Evolutionary conservation across 2,888 invertebrate genomes (phyloP), one percentile per base, ranked within the genome.

Genomic region (Sphaerophoria rueppellii): DNA sequence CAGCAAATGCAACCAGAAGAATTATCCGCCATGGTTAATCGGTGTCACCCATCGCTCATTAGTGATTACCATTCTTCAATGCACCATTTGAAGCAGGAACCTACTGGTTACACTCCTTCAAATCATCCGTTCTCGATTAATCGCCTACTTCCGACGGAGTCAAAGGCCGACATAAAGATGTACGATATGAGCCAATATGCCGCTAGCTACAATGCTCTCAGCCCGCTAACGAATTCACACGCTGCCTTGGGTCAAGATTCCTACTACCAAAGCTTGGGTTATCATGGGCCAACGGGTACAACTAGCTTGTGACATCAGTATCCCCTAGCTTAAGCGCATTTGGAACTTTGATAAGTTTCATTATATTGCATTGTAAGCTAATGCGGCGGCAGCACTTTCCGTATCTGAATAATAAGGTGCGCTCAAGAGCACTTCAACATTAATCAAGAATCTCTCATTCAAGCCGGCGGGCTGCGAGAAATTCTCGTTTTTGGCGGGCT

Each of bases 71-170:
- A 93, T 90, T 90, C 92, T 78, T 90, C 92, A 79, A 93, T 93
- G 90, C 94, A 94, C 87, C 96, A 95, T 89, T 92, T 97, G 88
- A 97, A 97, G 91, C 96, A 96, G 90, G 95, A 96, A 91, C 95
- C 95, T 70, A 93, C 95, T 52, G 95, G 95, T 52, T 96, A 96
- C 90, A 96, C 96, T 79, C 95, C 96, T 14, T 95, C 96, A 87
- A 96, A 94, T 91, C 98, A 98, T 91, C 98, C 98, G 34, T 98
- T 98, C 93, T 97, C 97, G 91, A 98, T 98, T 92, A 98, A 96
- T 89, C 95, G 98, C 92, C 94, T 98, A 90, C 94, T 98, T 90
- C 98, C 98, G 72, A 94, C 95, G 70, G 97, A 97, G 91, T 95
- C 96, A 87, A 97, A 97, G 92, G 94, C 97, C 87, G 98, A 98